phyloP scores from a whole-genome alignment of 2,113 vertebrate species.

The Spermophilus dauricus region DNA sequence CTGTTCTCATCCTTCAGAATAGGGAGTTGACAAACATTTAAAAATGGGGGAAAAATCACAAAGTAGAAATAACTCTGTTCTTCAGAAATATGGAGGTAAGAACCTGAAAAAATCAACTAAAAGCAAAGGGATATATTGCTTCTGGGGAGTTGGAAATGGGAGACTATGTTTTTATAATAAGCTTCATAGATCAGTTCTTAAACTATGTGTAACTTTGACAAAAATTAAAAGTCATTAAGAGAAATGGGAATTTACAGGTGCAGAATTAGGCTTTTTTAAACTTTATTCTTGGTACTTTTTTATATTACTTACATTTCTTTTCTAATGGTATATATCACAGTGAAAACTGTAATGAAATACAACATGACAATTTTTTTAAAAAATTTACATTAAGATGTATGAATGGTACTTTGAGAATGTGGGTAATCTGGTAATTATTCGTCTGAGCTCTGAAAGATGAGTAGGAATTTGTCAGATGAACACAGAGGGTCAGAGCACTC shows the following conservation, averaged over 20 bases:
- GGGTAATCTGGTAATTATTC: not conserved
- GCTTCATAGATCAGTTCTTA: not conserved
- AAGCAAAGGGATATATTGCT: not conserved
- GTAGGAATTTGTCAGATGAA: not conserved
- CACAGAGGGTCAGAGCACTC: not conserved
- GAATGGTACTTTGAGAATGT: not conserved
- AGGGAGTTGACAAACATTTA: not conserved
- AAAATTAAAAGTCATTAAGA: not conserved
- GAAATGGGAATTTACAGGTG: not conserved
- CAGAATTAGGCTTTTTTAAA: not conserved
- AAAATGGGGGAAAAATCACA: not conserved
- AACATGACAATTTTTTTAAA: not conserved
- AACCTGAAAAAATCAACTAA: not conserved
- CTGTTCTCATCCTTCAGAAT: not conserved
- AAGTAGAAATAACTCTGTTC: not conserved
- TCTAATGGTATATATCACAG: not conserved
- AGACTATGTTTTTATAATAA: not conserved
- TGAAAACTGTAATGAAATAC: not conserved
- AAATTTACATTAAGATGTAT: not conserved
- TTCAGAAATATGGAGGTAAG: not conserved
- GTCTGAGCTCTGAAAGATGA: not conserved
- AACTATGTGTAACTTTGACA: not conserved
- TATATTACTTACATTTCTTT: not conserved
- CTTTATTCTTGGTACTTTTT: not conserved
- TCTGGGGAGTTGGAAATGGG: not conserved